These are phyloP conservation scores for Dascillus cervinus DNA, from an alignment of 2,888 invertebrate species.

Conservation along the genomic window DNA sequence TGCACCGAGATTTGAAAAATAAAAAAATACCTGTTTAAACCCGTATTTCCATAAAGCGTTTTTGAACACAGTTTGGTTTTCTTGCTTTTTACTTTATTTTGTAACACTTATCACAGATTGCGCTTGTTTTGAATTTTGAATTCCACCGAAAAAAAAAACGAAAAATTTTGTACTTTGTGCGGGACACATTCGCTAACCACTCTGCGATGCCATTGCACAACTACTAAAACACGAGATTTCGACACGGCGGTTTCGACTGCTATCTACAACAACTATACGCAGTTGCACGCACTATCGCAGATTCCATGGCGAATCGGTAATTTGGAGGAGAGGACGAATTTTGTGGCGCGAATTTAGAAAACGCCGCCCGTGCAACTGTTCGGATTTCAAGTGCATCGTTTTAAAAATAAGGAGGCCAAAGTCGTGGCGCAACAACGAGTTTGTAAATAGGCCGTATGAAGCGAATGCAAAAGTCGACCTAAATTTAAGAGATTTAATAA, in stretches of 20 bases:
- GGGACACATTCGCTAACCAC: too few relatives aligned
- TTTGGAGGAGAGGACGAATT: constrained; percentile 8
- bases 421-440: constrained; percentile 12
- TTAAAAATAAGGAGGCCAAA: constrained; percentile 13
- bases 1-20: too few relatives aligned
- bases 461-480: constrained; percentile 31
- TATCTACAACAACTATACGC: constrained; percentile 13
- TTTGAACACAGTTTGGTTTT: too few relatives aligned
- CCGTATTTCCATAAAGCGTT: too few relatives aligned
- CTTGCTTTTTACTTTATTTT: too few relatives aligned
- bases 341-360: constrained; percentile 13
- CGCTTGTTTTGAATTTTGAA: too few relatives aligned
- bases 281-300: constrained; percentile 17
- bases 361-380: constrained; percentile 4
- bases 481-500: too few relatives aligned
- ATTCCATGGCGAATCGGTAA: constrained; percentile 13
- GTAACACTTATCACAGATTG: too few relatives aligned
- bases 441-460: constrained; percentile 25
- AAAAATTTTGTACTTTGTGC: too few relatives aligned
- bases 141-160: too few relatives aligned
- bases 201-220: constrained; percentile 12
- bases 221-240: constrained; percentile 6
- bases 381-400: constrained; percentile 6
- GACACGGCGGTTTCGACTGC: constrained; percentile 10
- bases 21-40: too few relatives aligned